Base-by-base conservation (phyloP, 1,140 invertebrate species). In the Ganaspis sp. region DNA sequence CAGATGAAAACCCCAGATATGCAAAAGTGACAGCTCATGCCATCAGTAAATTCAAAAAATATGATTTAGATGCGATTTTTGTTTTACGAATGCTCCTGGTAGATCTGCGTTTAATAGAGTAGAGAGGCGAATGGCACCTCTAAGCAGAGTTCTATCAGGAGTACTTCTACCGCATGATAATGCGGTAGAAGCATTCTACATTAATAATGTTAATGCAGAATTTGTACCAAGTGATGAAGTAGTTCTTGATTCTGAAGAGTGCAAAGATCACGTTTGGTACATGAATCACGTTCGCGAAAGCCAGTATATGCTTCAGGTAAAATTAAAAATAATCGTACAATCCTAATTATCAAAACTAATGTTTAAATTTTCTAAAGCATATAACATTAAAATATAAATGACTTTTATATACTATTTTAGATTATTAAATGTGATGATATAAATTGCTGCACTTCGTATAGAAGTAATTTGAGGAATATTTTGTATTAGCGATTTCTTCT, bases 1-100 rank as follows among this genome's bases (percentile, higher is more conserved):
- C 89, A 9, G 89, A 92, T 78, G 87, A 91, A 84, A 91, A 90
- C 74, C 90, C 89, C 23, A 70, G 89, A 42, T 90, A 91, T 84
- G 12, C 26, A 12, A 84, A 88, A 79, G 84, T 87, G 8, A 91
- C 91, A 0, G 2, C 12, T 0, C 12, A n/a, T 77, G 87, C 84
- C 34, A 85, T 86, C 45, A 17, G 81, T 29, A 83, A 88, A 76
- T 92, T 92, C 4, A 54, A 54, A 23, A 54, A 23, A 21, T 34
- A 17, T 69, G 38, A 82, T 26, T 53, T 82, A n/a, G 91, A 92
- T 81, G 89, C 86, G 53, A 34, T 89, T 58, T 92, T 87, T 77
- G 85, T 92, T 54, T 83, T 17, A 90, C 87, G 6, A 89, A 92
- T 87, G 89, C 91, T 42, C 89, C 90, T 73, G 82, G 83, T 12